Evolutionary conservation across 2,888 invertebrate genomes (phyloP), one percentile per base, ranked within the genome.

Genomic region (Tholera decimalis): DNA sequence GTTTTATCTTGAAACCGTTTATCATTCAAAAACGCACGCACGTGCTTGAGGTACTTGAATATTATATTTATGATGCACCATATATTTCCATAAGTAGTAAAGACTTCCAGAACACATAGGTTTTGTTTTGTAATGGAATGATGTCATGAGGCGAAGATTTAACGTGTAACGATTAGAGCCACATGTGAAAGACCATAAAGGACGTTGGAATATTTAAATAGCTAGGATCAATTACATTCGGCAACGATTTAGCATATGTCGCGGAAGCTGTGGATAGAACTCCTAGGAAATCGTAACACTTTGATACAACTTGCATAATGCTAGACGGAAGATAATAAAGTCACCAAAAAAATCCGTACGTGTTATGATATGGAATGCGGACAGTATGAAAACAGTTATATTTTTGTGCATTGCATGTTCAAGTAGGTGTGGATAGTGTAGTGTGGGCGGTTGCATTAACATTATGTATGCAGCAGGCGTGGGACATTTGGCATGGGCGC

Each of bases 401-500:
- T 88, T 87, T 89, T 90, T 88, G 89, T 89, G 89, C 82, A 84
- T 85, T 82, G 92, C 88, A 91, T 92, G 85, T 87, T 84, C 87
- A 91, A 87, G 82, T 79, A 64, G 73, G 61, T 61, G 66, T 62
- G 62, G 70, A 71, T 71, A 84, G 83, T 79, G 82, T 84, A 84
- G 83, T 79, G 82, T 84, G 71, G 77, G 77, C 55, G 70, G 73
- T 63, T 77, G 81, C 75, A 73, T 68, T 46, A 39, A n/a, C 50
- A 91, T 92, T 93, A 88, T 62, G 92, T 92, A 94, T 93, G 91
- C 93, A 86, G 81, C 75, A 55, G 63, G 67, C 79, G 80, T 85
- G 83, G 80, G 85, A 85, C 89, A 86, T 90, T 92, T 92, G 92
- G 90, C 91, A 91, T 90, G 86, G 89, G 88, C 85, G 83, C 82